Base-by-base conservation (phyloP, 2,888 invertebrate genomes). In the Heliconius ethilla region DNA sequence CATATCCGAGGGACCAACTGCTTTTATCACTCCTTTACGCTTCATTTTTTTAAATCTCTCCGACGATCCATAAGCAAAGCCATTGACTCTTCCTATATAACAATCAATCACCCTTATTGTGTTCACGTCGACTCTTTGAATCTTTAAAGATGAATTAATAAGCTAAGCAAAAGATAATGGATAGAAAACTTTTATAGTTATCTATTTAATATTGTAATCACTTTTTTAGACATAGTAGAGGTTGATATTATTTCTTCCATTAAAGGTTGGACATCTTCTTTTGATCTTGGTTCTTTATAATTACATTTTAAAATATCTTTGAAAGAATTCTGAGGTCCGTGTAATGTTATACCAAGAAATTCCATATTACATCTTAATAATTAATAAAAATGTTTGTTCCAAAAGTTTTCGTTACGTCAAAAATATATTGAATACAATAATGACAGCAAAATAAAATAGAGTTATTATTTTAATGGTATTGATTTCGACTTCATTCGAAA, bases 11-110 rank as follows among this genome's bases (percentile, higher is more conserved):
- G 95, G 95, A 1, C 92, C 94, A 69, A 93, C 88, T n/a, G 95
- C 95, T 84, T 95, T 95, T n/a, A 94, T 87, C 13, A 95, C 89
- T 33, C 94, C 94, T 84, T 95, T 95, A 55, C 89, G 88, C 82
- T 94, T 93, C 94, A 95, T 95, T 86, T 89, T 92, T 6, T 81
- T 86, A 81, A 95, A 90, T 83, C 95, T 89, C 81, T 91, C 89
- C 70, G 86, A 86, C 2, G 95, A 95, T 73, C 93, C 94, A 82
- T 95, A 95, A 0, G 95, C 90, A 82, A 95, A 95, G 40, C 95
- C 95, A 87, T 95, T 94, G 2, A 94, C 94, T 85, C 90, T 89
- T 29, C 95, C 95, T 67, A 94, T 86, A 79, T 95, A 95, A 77
- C 92, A 87, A 83, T 95, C 95, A 25, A 95, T 88, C 67, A 91